A percentile compares a stretch with the other conserved stretches of the same genome.
phyloP scores from a whole-genome alignment of 2,888 invertebrate genomes.

The Hetaerina titia region DNA sequence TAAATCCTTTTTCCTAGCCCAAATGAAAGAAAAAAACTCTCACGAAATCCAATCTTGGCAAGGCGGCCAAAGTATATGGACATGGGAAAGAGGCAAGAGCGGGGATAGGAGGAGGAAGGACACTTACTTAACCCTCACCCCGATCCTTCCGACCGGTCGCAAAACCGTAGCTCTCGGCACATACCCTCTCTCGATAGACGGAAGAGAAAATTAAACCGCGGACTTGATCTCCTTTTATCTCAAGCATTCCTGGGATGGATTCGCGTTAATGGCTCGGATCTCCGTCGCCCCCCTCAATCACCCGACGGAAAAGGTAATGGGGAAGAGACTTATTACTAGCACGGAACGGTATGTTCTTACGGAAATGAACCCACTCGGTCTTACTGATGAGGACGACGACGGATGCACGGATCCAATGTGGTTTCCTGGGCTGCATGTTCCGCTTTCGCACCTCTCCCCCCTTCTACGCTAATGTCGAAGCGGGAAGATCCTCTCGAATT shows the following conservation, averaged over 20 bases:
- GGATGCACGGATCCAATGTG: background rate
- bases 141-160: too few species aligned
- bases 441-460: background rate
- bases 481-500: background rate
- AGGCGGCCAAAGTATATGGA: too few species aligned
- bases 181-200: background rate
- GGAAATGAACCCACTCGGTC: constrained; percentile 3
- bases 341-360: background rate
- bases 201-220: background rate
- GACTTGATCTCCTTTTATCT: background rate
- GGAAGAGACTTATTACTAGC: background rate
- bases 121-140: too few species aligned
- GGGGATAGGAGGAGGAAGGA: too few species aligned
- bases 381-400: background rate
- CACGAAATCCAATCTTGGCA: too few species aligned
- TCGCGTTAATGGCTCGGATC: background rate
- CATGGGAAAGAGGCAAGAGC: too few species aligned
- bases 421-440: background rate
- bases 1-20: too few species aligned
- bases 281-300: background rate
- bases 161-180: background rate
- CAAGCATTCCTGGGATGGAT: background rate
- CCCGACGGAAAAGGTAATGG: background rate
- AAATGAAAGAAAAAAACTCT: too few species aligned
- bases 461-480: background rate